Base-by-base conservation (phyloP, 2,888 invertebrate species). In the Standfussiana lucernea region DNA sequence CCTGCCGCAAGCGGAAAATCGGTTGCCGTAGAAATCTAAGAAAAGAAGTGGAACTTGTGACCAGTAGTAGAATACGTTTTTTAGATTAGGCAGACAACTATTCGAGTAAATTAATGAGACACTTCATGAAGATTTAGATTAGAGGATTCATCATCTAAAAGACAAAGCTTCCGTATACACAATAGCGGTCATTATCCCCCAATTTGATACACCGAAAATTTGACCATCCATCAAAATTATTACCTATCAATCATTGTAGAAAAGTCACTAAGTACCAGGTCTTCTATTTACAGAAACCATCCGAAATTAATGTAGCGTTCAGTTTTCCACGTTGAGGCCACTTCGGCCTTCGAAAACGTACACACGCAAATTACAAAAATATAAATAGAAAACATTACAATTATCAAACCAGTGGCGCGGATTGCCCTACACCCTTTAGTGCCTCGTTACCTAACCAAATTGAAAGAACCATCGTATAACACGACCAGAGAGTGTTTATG, bases 361-460 rank as follows among this genome's bases (percentile, higher is more conserved):
- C 47, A 15, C 47, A 65, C 56, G 47, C 75, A 75, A 65, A 64
- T 80, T 40, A 72, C 37, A 45, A 70, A 80, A 71, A 80, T 53
- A 75, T 73, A 83, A 87, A 87, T 85, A 80, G 82, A 77, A 83
- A 86, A 82, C 82, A 79, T 80, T 80, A 82, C 70, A 82, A 87
- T 78, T 76, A 86, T 80, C 70, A 71, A 76, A 62, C 75, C 68
- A 79, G 72, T 81, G 79, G 79, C 75, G 76, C 78, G 78, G 84
- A 83, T 88, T 79, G 88, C 91, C 92, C 91, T 92, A 87, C 89
- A 88, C 92, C 93, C 92, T 89, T 89, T 87, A 88, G 94, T 85
- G 94, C 94, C 94, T 92, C 94, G 90, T 89, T 86, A 91, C 67
- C 66, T 90, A 72, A 68, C 89, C 84, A 75, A 90, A 84, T 88